Percentiles rank a stretch among this genome's conserved stretches.
Evolutionary conservation across 2,797 vertebrate species (phyloP).

Genomic region (Halcyon chelicuti): DNA sequence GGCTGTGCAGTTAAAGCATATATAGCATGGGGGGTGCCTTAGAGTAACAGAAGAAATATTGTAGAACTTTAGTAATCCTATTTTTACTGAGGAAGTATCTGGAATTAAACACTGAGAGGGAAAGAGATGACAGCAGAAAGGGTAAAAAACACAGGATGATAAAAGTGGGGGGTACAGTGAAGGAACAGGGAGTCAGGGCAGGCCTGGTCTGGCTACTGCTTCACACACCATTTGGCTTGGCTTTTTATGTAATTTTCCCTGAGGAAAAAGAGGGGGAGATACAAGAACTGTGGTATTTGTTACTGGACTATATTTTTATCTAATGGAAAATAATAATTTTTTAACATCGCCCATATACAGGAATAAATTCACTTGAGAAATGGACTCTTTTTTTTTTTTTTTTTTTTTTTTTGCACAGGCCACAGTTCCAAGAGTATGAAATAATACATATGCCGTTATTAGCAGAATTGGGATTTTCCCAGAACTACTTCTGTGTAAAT

Average conservation of each 20-base stretch:
- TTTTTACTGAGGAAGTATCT: not conserved
- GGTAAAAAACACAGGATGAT: not conserved
- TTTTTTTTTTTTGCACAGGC: not conserved
- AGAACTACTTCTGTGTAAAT: not conserved
- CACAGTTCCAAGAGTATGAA: not conserved
- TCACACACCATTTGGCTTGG: not conserved
- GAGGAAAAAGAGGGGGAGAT: not conserved
- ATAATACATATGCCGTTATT: not conserved
- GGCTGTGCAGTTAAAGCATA: not conserved
- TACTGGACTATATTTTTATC: not conserved
- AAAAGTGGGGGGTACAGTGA: not conserved
- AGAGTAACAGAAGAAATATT: not conserved
- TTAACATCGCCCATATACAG: not conserved
- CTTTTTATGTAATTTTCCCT: not conserved
- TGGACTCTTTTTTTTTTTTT: not conserved
- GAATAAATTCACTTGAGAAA: not conserved
- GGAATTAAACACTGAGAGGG: not conserved
- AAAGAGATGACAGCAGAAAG: not conserved
- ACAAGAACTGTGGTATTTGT: not conserved
- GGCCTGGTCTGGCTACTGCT: not conserved
- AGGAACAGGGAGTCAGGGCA: not conserved
- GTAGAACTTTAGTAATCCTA: not conserved
- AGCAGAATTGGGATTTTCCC: not conserved
- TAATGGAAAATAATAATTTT: not conserved
- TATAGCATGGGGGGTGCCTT: accelerated